Evolutionary conservation across 2,113 vertebrate genomes (phyloP).

Genomic region (Cryptomyrus ogoouensis): DNA sequence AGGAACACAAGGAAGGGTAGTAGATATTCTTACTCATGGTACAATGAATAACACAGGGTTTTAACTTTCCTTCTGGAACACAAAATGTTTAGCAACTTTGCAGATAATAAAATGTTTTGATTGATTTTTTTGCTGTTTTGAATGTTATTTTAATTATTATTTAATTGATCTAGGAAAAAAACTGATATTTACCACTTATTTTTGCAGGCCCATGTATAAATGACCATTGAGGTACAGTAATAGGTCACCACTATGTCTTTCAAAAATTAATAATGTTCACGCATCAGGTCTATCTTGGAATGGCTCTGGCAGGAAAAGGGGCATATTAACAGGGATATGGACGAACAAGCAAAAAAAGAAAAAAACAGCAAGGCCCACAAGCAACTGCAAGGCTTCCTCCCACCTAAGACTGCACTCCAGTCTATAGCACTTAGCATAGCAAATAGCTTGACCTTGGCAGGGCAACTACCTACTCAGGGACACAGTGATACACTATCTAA

Average conservation of each 20-base stretch:
- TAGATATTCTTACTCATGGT: background rate
- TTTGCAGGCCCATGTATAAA: background rate
- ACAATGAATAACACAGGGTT: background rate
- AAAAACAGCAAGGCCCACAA: background rate
- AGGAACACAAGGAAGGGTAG: slow-evolving; percentile 16
- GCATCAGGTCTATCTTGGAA: background rate
- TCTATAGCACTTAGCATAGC: background rate
- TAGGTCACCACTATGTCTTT: background rate
- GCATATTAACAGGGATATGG: background rate
- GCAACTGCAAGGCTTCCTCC: background rate
- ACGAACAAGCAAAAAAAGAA: background rate
- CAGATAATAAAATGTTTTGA: background rate
- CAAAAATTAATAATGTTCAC: background rate
- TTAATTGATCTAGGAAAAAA: background rate
- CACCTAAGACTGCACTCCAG: background rate
- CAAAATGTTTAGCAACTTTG: background rate
- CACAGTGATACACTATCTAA: background rate
- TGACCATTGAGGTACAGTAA: background rate
- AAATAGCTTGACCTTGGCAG: background rate
- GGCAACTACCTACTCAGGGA: background rate
- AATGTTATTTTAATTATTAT: background rate
- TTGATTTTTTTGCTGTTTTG: background rate
- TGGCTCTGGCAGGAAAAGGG: background rate
- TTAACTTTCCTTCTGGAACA: background rate
- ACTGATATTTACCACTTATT: background rate